Evolutionary conservation across 2,113 vertebrate genomes (phyloP), one percentile per base, ranked within the genome.

Genomic region (Nothocercus julius): DNA sequence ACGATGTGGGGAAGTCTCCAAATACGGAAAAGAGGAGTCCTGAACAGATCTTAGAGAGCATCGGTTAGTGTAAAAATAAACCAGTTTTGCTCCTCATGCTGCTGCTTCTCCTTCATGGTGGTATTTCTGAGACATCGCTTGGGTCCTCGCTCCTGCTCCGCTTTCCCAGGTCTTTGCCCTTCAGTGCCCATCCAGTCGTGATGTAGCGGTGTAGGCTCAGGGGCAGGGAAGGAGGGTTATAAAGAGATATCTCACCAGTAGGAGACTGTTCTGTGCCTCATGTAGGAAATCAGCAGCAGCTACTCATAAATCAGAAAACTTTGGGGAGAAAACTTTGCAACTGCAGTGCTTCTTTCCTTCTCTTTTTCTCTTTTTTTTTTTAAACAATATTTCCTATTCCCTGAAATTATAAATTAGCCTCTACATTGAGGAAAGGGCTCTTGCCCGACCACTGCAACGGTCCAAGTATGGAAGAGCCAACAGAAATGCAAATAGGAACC

Each of bases 121-220:
- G 32, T 58, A 32, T 32, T 36, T 36, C 22, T 25, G 61, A 25
- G 61, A 24, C 28, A 6, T 80, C 3, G 1, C 16, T 70, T 34
- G 28, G 34, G 8, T 38, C 42, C 61, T 81, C 3, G 5, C 0
- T 22, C 53, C 32, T 14, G 38, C 17, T n/a, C 32, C 2, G 3
- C 11, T 25, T 1, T 4, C 44, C 20, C 21, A 14, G 7, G 0
- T 54, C 27, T 54, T 54, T 14, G 4, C 27, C 53, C 62, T 66
- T 27, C 7, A 42, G 13, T 0, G 9, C 45, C 56, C 15, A 40
- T 45, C n/a, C 4, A 0, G 1, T 38, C 27, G 3, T 0, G 13
- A 7, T 47, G 1, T 0, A 11, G 34, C 19, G 16, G 27, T 42
- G 24, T 28, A 19, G 28, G 38, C 38, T 42, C 9, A 40, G 21